These are phyloP conservation scores for Pipra filicauda DNA, from an alignment of 2,113 vertebrate species.

Conservation along the genomic window DNA sequence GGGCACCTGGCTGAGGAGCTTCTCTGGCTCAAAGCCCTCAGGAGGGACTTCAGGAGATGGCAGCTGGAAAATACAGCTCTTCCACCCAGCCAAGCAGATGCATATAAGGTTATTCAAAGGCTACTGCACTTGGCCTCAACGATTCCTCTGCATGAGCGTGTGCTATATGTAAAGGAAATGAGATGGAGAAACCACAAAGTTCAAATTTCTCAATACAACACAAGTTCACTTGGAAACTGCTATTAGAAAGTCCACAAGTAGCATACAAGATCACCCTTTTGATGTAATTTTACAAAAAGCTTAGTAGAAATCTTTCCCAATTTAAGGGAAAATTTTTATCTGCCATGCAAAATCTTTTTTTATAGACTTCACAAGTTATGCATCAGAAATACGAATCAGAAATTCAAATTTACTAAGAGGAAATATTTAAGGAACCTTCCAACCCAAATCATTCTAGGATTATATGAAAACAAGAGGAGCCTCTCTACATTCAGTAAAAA, in stretches of 20 bases:
- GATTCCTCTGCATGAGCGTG: background rate
- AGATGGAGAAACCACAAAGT: background rate
- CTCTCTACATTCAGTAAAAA: background rate
- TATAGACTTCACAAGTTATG: background rate
- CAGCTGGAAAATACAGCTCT: background rate
- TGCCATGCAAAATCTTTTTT: background rate
- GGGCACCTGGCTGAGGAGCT: background rate
- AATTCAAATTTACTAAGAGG: slow-evolving; percentile 9
- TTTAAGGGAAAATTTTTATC: slow-evolving; percentile 9
- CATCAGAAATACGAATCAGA: background rate
- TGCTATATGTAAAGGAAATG: background rate
- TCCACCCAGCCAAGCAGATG: background rate
- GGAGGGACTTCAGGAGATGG: background rate
- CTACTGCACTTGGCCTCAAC: background rate
- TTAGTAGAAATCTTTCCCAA: background rate
- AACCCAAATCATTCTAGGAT: background rate
- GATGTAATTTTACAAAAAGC: background rate
- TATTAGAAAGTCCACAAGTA: background rate
- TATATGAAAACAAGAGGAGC: background rate
- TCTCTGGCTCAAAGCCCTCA: background rate
- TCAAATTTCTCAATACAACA: background rate
- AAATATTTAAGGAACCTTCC: slow-evolving; percentile 5
- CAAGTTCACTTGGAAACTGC: background rate
- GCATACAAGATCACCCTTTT: background rate
- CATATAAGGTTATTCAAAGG: background rate